phyloP scores from a whole-genome alignment of 2,888 invertebrate genomes.

The Pachydiplax longipennis region DNA sequence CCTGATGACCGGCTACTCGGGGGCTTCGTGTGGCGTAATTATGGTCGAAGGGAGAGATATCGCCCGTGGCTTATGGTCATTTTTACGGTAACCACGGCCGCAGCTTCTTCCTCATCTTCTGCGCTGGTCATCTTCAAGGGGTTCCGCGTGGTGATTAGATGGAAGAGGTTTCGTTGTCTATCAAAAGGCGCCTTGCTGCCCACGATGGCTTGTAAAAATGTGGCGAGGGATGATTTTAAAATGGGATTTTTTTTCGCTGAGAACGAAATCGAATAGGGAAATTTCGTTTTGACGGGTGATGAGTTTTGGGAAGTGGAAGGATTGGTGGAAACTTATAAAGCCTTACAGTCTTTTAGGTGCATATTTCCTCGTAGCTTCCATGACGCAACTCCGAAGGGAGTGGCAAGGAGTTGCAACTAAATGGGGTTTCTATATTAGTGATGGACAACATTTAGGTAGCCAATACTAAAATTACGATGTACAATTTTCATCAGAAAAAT shows the following conservation, averaged over 20 bases:
- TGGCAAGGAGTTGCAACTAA: too few species aligned
- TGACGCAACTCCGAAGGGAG: too few species aligned
- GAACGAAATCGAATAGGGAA: not conserved
- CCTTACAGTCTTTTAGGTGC: too few species aligned
- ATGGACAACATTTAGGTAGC: too few species aligned
- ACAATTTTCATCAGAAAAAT: too few species aligned
- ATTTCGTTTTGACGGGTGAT: not conserved
- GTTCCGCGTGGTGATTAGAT: not conserved
- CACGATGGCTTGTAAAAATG: not conserved
- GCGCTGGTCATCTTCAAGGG: not conserved
- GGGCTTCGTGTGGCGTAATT: not conserved
- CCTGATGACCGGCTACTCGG: not conserved
- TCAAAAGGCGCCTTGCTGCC: not conserved
- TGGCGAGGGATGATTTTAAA: not conserved
- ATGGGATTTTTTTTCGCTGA: too few species aligned
- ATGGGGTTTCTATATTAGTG: too few species aligned
- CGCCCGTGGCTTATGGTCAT: conserved; percentile 41
- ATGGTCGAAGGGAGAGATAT: not conserved
- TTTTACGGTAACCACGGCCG: conserved; percentile 11
- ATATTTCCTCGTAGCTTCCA: too few species aligned
- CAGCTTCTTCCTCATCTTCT: not conserved
- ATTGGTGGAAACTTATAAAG: too few species aligned
- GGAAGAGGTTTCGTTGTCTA: not conserved
- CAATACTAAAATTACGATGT: too few species aligned
- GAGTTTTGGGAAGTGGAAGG: too few species aligned